Evolutionary conservation across 2,797 vertebrate genomes (phyloP), one percentile per base, ranked within the genome.

Genomic region (Picus viridis): DNA sequence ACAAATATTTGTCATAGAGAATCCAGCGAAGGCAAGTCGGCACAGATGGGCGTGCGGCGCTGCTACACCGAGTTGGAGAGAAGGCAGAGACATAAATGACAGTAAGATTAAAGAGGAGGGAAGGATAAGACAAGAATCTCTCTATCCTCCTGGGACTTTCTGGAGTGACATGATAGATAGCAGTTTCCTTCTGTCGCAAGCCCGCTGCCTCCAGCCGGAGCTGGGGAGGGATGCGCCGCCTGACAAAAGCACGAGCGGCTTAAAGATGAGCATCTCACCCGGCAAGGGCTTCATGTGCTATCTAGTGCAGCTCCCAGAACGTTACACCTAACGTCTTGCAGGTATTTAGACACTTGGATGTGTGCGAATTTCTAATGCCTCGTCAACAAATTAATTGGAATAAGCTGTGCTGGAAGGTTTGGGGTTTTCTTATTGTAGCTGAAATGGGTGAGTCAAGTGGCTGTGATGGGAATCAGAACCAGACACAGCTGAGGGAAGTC

Each of bases 1-100:
- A 98, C 97, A 96, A 96, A 95, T 96, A 96, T 97, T 97, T 95
- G 89, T 97, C 91, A 96, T 97, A 98, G 96, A 98, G 98, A 98
- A 98, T 45, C 96, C 97, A 98, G 94, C 89, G 41, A 98, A 98
- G 98, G 97, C 97, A 97, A 96, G 94, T 96, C 93, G 97, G 97
- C 97, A 97, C 96, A 90, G 90, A 94, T 83, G 95, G 91, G 70
- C 11, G 79, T 90, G 92, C 36, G 32, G 83, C 91, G 92, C 95
- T 95, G 95, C 96, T 96, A 97, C 97, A 96, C 71, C 39, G 75
- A 81, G 85, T 90, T 95, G 83, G 93, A 92, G 94, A 92, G 93
- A 93, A 88, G 90, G 96, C 71, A 95, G 90, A 95, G 84, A 93
- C 90, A 87, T 34, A 94, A 96, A 95, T 85, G 93, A 89, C 96